phyloP scores from a whole-genome alignment of 2,888 invertebrate species.

The Pammene fasciana region DNA sequence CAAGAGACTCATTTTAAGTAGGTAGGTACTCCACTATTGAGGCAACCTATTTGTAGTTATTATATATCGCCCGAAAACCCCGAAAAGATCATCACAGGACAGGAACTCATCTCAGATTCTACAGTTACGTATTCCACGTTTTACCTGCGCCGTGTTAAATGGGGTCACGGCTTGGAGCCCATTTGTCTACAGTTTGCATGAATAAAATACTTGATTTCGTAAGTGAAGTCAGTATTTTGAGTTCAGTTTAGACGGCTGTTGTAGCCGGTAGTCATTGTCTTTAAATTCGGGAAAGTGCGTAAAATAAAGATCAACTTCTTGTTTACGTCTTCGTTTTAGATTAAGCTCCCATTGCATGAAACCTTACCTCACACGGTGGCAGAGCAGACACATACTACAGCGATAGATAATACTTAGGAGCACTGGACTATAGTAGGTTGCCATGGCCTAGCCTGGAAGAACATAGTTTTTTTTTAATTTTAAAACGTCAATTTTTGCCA shows the following conservation, averaged over 20 bases:
- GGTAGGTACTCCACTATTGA: no score
- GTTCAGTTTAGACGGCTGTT: conserved; percentile 12
- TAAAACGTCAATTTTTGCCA: no score
- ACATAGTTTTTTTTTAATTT: no score
- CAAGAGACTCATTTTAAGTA: no score
- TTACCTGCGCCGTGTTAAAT: conserved; percentile 29
- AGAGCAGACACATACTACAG: no score
- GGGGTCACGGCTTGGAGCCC: conserved; percentile 27
- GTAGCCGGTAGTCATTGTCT: background rate
- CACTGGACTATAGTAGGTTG: no score
- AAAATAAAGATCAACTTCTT: conserved; percentile 29
- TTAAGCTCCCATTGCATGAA: no score
- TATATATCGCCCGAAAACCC: background rate
- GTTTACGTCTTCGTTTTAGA: background rate
- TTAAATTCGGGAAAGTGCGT: conserved; percentile 10
- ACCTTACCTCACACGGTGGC: no score
- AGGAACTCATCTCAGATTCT: conserved; percentile 29
- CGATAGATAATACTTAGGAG: no score
- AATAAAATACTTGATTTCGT: conserved; percentile 36
- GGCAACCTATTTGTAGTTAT: no score
- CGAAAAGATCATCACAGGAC: conserved; percentile 17
- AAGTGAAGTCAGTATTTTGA: conserved; percentile 16
- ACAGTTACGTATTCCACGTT: conserved; percentile 34
- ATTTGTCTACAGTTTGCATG: conserved; percentile 33
- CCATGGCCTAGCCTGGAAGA: no score